A percentile compares a stretch with the other conserved stretches of the same genome.
These are phyloP conservation scores for Galleria mellonella DNA, from an alignment of 1,140 invertebrate genomes.

Conservation along the genomic window DNA sequence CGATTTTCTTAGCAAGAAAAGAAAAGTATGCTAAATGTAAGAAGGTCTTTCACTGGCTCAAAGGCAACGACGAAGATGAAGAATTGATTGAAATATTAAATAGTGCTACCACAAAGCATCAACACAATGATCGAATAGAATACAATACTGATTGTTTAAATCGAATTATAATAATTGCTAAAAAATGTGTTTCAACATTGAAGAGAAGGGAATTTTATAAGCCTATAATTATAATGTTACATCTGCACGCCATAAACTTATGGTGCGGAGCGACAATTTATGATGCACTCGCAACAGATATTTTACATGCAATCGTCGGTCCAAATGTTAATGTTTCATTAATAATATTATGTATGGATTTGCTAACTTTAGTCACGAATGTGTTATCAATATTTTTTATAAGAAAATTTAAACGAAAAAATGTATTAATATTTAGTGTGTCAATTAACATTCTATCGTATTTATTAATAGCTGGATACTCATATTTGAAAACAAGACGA, in stretches of 20 bases:
- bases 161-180: slow-evolving; percentile 1
- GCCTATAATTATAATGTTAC: slow-evolving; percentile 26
- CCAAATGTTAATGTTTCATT: slow-evolving; percentile 1
- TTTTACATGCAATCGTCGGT: slow-evolving; percentile 17
- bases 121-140: slow-evolving; percentile 14
- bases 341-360: slow-evolving; percentile 19
- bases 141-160: slow-evolving; percentile 8
- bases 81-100: slow-evolving; percentile 31
- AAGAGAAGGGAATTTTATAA: slow-evolving; percentile 21
- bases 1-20: slow-evolving; percentile 29
- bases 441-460: slow-evolving; percentile 12
- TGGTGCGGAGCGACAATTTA: slow-evolving; percentile 15
- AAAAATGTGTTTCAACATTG: slow-evolving; percentile 7
- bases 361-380: slow-evolving; percentile 20
- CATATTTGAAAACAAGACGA: slow-evolving; percentile 12
- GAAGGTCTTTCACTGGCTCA: slow-evolving; percentile 28
- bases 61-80: slow-evolving; percentile 28
- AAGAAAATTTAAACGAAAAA: slow-evolving; percentile 19
- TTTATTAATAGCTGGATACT: slow-evolving; percentile 12
- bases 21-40: slow-evolving; percentile 26
- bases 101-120: background rate
- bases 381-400: slow-evolving; percentile 19
- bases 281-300: slow-evolving; percentile 4
- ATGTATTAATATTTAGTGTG: slow-evolving; percentile 15
- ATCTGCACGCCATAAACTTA: slow-evolving; percentile 15